Base-by-base conservation (phyloP, 1,140 invertebrate species). In the Lineus longissimus region DNA sequence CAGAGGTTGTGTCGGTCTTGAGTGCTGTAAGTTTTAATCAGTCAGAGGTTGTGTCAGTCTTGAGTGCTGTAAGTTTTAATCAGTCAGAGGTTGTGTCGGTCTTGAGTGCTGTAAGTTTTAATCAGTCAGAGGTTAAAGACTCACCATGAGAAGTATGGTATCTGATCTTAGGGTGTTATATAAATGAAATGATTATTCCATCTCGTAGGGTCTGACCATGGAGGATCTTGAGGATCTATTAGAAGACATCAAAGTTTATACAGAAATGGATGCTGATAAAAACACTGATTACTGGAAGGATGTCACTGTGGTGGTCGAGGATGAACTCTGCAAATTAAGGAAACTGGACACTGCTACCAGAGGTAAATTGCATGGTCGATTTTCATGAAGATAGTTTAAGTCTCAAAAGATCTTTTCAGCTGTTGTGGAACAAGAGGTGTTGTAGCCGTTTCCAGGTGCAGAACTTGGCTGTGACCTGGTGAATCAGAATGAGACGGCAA, bases 251-350 rank as follows among this genome's bases (percentile, higher is more conserved):
- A 94, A 95, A 82, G 87, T 89, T 27, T 85, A 86, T 68, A 69
- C 83, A 61, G 78, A 84, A 65, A 67, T 86, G 45, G 84, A 86
- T 66, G 86, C 89, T 66, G 89, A 90, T 0, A 90, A 89, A 72
- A 95, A 98, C 82, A 85, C 90, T 25, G 89, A 92, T 74, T 99
- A 97, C 81, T 99, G 97, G 97, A 90, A 91, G 74, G 96, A 99
- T 79, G 93, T 99, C 69, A 91, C 92, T 40, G 92, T 94, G 23
- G 97, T 99, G 68, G 95, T 95, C 0, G 88, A 95, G 78, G 95
- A 97, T 81, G 96, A 99, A 83, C 81, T 98, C 43, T 87, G 90
- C 69, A 96, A 97, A 81, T 80, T 83, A 55, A 85, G 90, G 40
- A 92, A 92, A 71, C 75, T 90, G 17, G 87, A 90, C 67, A 69